Evolutionary conservation across 2,888 invertebrate genomes (phyloP), one percentile per base, ranked within the genome.

Genomic region (Yponomeuta malinellus): DNA sequence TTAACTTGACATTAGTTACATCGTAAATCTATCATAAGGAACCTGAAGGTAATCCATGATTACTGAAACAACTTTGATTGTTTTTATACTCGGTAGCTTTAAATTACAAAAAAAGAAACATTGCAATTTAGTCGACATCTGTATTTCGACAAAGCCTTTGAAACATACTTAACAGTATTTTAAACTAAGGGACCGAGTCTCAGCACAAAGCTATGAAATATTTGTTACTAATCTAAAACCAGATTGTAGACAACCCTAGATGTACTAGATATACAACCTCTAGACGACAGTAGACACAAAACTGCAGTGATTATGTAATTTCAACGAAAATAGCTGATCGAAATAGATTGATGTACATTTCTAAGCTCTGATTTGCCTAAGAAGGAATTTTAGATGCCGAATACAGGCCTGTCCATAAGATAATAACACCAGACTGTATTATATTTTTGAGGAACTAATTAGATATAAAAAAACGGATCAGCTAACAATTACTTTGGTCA

Each of bases 131-230:
- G 15, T 59, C 52, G 52, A 15, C 5, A 59, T 59, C 52, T 15
- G 52, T 59, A 43, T 43, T 33, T 43, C 8, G 43, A 43, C 43
- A 43, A 43, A 43, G 43, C 29, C 65, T 65, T 65, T 33, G 12
- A 31, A 31, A 65, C 65, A 65, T 65, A 29, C 33, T 64, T 29
- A 52, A 52, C 5, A 2, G 52, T 52, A 52, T 52, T 12, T 74
- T 75, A 48, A 81, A 81, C 79, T 79, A 79, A 83, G 86, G 87
- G 86, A 85, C 85, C 84, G 82, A 59, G 85, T 86, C 83, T 86
- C 86, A 83, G 85, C 87, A 87, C 88, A 87, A 87, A 76, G 73
- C 74, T 75, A 76, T 73, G 77, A 76, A 77, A 75, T 73, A 65
- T 71, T 72, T 73, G 72, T 72, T 75, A 72, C 12, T 59, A 15